Evolutionary conservation across 2,797 vertebrate genomes (phyloP), one percentile per base, ranked within the genome.

Genomic region (Melanotaenia boesemani): DNA sequence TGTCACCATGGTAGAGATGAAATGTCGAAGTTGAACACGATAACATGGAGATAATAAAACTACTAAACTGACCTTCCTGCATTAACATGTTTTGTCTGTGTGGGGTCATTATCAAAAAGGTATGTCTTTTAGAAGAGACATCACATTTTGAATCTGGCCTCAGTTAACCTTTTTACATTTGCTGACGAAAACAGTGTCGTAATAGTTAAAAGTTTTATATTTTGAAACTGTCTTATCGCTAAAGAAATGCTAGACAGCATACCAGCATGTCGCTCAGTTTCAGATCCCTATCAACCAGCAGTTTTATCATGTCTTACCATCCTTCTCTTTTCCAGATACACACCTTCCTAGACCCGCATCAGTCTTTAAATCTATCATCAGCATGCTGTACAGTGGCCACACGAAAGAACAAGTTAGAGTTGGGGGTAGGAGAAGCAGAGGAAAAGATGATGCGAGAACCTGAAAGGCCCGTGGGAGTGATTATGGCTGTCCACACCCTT

Each of bases 401-500:
- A 39, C 74, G 65, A 71, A 75, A 66, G 58, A 80, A 60, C 4
- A 41, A 70, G 44, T 16, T 22, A 57, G 28, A 62, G 37, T 64
- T 2, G 30, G 22, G 41, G 63, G 36, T 28, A 41, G 58, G 41
- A 28, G 55, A 16, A 50, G 36, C 6, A 36, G 78, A 72, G 63
- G 69, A 70, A 72, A 24, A 59, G 79, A 77, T 77, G 26, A 50
- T 71, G 48, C 8, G 0, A 70, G 69, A 76, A 50, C 72, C 72
- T 79, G 67, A 72, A 46, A 88, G 75, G 65, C 80, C 78, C 59
- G 24, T 36, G 1, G 18, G 36, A 32, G 60, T 41, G 85, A 86
- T 79, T 77, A 87, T 4, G 26, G 76, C 86, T 91, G 76, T 91
- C 87, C 80, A 61, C 86, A 84, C 84, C 83, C 83, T 66, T 63